Evolutionary conservation across 2,888 invertebrate species (phyloP), one percentile per base, ranked within the genome.

Genomic region (Caenorhabditis drosophilae): DNA sequence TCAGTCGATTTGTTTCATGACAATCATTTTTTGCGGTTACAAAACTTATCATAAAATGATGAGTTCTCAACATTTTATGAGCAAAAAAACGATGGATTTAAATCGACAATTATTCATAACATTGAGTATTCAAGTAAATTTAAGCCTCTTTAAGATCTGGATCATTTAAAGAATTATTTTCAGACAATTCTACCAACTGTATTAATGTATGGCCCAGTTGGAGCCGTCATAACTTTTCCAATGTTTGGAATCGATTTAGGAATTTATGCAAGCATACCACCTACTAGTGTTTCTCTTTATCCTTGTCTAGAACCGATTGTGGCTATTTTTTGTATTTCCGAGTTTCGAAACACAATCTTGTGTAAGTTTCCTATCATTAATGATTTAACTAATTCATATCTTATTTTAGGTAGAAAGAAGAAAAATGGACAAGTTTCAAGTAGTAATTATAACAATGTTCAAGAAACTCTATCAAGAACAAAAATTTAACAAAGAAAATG

Each of bases 251-350:
- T 49, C 18, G 44, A 50, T 6, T 44, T 57, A 20, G 26, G 63
- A 1, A n/a, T 53, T 0, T 53, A 46, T 18, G 63, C 57, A 46
- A 57, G 52, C 4, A 26, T 52, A 2, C 51, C 57, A 7, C 42
- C 53, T 20, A 40, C 57, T 4, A 34, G 16, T n/a, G 45, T 63
- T 38, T 57, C 63, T 4, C 57, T 57, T 7, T 63, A 63, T 40
- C 63, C 63, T 16, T 63, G 52, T 31, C 53, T 63, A 6, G 63
- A 63, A 42, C 63, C 63, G 6, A 53, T 57, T 34, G 57, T 63
- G 35, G 57, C 57, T 12, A 63, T 63, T 45, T 63, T 53, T 36
- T 63, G 57, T 27, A 57, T 63, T 16, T 51, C 49, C 15, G 63
- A 63, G 35, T 63, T 44, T 16, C 40, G 63, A 15, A 44, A 38